Base-by-base conservation (phyloP, 2,797 vertebrate genomes). In the Argentina silus region DNA sequence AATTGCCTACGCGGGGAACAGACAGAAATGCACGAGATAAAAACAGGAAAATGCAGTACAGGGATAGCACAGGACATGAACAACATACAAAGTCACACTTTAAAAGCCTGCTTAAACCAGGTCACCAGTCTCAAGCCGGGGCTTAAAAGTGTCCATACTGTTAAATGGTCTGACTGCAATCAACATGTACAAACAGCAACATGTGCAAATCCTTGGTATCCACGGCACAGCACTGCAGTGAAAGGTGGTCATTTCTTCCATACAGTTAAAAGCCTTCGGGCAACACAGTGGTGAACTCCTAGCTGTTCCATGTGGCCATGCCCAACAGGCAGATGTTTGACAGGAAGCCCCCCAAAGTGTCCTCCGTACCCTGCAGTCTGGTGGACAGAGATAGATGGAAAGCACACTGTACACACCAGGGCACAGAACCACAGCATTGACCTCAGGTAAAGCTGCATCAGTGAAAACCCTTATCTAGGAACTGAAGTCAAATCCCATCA, bases 361-460 rank as follows among this genome's bases (percentile, higher is more conserved):
- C 63, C 68, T 63, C 66, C 69, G 64, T 69, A 53, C 62, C 27
- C 69, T 73, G 57, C 74, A 15, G 27, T 67, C 69, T 72, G 74
- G 15, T 66, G 62, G 64, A 74, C 72, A 48, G 61, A 74, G 80
- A 86, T 84, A 79, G 75, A 83, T 79, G 73, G 73, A 73, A 70
- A 69, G 64, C 67, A 72, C 70, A 62, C 78, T 72, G 75, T 76
- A 72, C 70, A 78, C 65, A 53, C 9, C 23, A 6, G 17, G 47
- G 15, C 21, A 51, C 47, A 3, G 8, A 79, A 70, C 63, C 42
- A 63, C 56, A 45, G 17, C 44, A 74, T 59, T 69, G 62, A 70
- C 14, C 67, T 72, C 53, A 56, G 69, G 82, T 74, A 81, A 78
- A 48, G 70, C 69, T 63, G 72, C 70, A 45, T 12, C 21, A 53